Conservation (phyloP, 1,140 invertebrate genomes). For the Adelges cooleyi region DNA sequence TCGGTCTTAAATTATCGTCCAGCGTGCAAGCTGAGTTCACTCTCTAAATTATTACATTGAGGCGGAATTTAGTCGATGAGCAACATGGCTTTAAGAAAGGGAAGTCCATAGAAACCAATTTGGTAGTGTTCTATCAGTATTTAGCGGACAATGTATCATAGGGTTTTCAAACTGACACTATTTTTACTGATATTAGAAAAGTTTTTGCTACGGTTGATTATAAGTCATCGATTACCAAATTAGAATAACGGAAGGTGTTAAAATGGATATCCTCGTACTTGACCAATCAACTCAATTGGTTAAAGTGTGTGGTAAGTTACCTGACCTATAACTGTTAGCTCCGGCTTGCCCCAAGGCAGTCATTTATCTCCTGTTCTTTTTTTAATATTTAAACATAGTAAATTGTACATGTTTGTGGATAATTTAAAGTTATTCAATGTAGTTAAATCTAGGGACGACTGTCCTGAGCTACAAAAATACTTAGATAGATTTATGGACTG, state of each 20-base stretch:
- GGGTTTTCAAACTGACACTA: neutral
- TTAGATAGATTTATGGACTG: neutral
- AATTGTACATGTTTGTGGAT: neutral
- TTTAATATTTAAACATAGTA: neutral
- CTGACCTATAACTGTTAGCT: neutral
- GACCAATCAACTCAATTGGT: neutral
- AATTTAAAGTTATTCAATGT: neutral
- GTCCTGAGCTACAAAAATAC: neutral
- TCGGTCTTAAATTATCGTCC: neutral
- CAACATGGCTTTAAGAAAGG: neutral
- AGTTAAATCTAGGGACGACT: neutral
- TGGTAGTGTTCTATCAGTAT: neutral
- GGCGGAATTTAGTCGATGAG: neutral
- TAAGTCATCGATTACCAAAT: neutral
- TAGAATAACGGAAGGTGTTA: neutral
- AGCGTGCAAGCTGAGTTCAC: neutral
- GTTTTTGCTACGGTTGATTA: neutral
- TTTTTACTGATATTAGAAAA: constrained; percentile 10
- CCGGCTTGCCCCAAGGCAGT: neutral
- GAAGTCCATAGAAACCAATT: neutral
- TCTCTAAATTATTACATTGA: neutral
- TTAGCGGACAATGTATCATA: neutral
- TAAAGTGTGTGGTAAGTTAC: neutral
- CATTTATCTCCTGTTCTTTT: neutral
- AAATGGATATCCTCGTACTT: too few relatives aligned